These are phyloP conservation scores for Cylindroiulus punctatus DNA, from an alignment of 2,888 invertebrate species.

Conservation along the genomic window DNA sequence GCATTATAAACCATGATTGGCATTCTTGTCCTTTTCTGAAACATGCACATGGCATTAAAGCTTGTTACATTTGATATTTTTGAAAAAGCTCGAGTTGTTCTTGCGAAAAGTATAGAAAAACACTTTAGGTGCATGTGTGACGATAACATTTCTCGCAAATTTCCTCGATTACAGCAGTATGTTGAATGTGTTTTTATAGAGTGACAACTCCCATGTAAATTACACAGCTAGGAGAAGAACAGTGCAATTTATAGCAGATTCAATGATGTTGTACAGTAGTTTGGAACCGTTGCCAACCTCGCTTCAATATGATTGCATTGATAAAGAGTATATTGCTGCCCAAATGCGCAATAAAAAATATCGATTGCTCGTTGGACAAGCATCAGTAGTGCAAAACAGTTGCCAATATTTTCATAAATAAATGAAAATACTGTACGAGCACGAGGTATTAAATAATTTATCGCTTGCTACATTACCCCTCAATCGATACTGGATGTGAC, in stretches of 20 bases:
- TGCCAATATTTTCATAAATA: conserved; percentile 35
- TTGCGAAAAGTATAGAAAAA: background rate
- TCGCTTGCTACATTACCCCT: background rate
- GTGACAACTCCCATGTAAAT: conserved; percentile 43
- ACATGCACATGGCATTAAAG: too few relatives aligned
- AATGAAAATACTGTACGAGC: conserved; percentile 20
- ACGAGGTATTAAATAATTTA: conserved; percentile 32
- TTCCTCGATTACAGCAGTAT: background rate
- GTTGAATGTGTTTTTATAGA: background rate
- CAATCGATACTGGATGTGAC: conserved; percentile 25
- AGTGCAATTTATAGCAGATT: conserved; percentile 8
- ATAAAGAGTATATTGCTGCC: conserved; percentile 30
- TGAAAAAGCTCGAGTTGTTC: background rate
- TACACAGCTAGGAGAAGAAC: background rate
- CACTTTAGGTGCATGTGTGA: background rate
- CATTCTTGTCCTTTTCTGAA: too few relatives aligned
- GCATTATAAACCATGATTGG: too few relatives aligned
- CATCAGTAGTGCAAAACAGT: conserved; percentile 16
- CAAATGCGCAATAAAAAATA: background rate
- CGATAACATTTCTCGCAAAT: background rate
- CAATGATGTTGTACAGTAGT: conserved; percentile 5
- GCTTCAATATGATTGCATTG: background rate
- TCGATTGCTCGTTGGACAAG: background rate
- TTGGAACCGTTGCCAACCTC: background rate
- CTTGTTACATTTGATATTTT: background rate